Evolutionary conservation across 2,888 invertebrate genomes (phyloP).

Genomic region (Pollenia griseotomentosa): DNA sequence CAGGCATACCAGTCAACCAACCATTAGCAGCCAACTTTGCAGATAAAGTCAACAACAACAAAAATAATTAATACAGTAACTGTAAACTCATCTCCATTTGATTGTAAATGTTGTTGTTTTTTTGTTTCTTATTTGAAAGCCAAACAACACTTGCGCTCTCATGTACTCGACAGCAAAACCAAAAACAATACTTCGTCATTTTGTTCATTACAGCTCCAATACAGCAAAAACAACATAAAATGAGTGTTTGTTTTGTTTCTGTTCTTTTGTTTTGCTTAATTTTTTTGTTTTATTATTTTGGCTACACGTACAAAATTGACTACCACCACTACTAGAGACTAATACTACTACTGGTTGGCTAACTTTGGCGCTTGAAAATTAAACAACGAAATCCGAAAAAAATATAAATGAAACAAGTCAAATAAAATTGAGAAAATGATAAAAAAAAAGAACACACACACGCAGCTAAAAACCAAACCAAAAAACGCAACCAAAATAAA

Average conservation of each 20-base stretch:
- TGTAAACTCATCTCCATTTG: slow-evolving; percentile 59
- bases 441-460: slow-evolving; percentile 12
- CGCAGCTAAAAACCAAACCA: slow-evolving; percentile 51
- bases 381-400: slow-evolving; percentile 51
- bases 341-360: slow-evolving; percentile 72
- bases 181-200: slow-evolving; percentile 3
- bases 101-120: slow-evolving; percentile 28
- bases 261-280: slow-evolving; percentile 8
- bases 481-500: slow-evolving; percentile 75
- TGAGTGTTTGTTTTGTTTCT: slow-evolving; percentile 65
- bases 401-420: slow-evolving; percentile 42
- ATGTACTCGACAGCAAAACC: slow-evolving; percentile 49
- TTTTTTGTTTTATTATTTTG: slow-evolving; percentile 39
- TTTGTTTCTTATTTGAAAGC: slow-evolving; percentile 31
- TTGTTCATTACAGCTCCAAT: slow-evolving; percentile 37
- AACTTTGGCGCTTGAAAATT: slow-evolving; percentile 73
- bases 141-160: slow-evolving; percentile 73
- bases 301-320: slow-evolving; percentile 32
- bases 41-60: slow-evolving; percentile 63
- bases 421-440: slow-evolving; percentile 51
- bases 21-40: slow-evolving; percentile 73
- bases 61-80: slow-evolving; percentile 24
- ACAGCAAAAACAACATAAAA: slow-evolving; percentile 61
- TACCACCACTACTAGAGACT: slow-evolving; percentile 64
- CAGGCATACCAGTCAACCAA: slow-evolving; percentile 66